Evolutionary conservation across 2,888 invertebrate genomes (phyloP).

Genomic region (Brenthis daphne): DNA sequence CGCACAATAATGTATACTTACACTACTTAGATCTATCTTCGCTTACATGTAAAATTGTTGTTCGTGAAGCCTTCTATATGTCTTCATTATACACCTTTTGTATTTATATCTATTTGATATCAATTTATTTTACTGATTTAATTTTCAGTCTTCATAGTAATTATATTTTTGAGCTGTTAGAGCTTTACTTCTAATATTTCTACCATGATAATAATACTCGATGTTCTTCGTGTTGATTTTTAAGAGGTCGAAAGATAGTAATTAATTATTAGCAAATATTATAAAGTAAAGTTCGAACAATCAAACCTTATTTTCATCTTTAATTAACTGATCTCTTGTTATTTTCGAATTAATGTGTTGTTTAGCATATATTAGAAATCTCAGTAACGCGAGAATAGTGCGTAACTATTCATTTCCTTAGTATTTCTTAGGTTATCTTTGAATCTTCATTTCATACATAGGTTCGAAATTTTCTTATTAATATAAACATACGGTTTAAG

Average conservation of each 20-base stretch:
- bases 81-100: constrained; percentile 3
- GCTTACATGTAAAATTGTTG: constrained; percentile 17
- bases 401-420: constrained; percentile 17
- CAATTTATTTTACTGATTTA: too few species aligned
- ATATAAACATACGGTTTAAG: constrained; percentile 19
- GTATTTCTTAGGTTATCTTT: constrained; percentile 12
- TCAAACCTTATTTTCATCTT: constrained; percentile 22
- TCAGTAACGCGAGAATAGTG: constrained; percentile 24
- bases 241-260: too few species aligned
- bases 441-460: constrained; percentile 15
- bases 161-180: too few species aligned
- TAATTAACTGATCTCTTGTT: constrained; percentile 36
- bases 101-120: background rate
- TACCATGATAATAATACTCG: too few species aligned
- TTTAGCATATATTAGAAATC: constrained; percentile 31
- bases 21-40: constrained; percentile 30
- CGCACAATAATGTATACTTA: constrained; percentile 34
- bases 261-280: too few species aligned
- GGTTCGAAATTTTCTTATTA: constrained; percentile 12
- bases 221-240: too few species aligned
- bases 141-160: too few species aligned
- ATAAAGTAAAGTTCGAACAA: background rate
- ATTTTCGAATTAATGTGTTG: constrained; percentile 27
- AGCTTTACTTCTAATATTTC: too few species aligned
- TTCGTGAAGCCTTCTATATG: constrained; percentile 4